These are phyloP conservation scores for Danaus melanippus DNA, from an alignment of 1,140 invertebrate genomes.

Conservation along the genomic window DNA sequence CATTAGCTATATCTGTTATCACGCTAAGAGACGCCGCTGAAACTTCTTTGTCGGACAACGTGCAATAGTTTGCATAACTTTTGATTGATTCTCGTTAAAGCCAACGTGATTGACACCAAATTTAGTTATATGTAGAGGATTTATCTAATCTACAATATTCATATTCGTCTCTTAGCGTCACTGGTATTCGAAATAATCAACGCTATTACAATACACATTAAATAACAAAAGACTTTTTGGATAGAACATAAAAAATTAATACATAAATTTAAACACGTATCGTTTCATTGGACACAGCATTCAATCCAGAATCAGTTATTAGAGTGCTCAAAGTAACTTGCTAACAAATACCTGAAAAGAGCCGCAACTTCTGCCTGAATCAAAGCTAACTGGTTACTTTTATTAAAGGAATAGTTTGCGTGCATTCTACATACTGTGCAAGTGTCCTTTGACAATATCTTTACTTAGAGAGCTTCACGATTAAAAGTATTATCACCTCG, in stretches of 20 bases:
- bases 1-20: slow-evolving; percentile 18
- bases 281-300: neutral
- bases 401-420: slow-evolving; percentile 34
- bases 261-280: no score
- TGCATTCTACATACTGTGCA: slow-evolving; percentile 9
- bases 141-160: no score
- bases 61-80: slow-evolving; percentile 51
- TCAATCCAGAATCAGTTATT: slow-evolving; percentile 19
- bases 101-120: slow-evolving; percentile 16
- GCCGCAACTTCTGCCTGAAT: slow-evolving; percentile 20
- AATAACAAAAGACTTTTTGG: no score
- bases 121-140: no score
- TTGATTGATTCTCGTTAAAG: slow-evolving; percentile 18
- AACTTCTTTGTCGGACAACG: slow-evolving; percentile 60
- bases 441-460: no score
- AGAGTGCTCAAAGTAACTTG: slow-evolving; percentile 16
- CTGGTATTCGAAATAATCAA: no score
- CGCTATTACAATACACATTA: no score
- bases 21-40: slow-evolving; percentile 58
- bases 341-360: slow-evolving; percentile 45
- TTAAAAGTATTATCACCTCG: no score
- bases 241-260: no score
- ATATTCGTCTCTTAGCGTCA: no score
- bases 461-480: no score
- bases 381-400: slow-evolving; percentile 20